phyloP scores from a whole-genome alignment of 2,888 invertebrate species.

The Archips crataeganus region DNA sequence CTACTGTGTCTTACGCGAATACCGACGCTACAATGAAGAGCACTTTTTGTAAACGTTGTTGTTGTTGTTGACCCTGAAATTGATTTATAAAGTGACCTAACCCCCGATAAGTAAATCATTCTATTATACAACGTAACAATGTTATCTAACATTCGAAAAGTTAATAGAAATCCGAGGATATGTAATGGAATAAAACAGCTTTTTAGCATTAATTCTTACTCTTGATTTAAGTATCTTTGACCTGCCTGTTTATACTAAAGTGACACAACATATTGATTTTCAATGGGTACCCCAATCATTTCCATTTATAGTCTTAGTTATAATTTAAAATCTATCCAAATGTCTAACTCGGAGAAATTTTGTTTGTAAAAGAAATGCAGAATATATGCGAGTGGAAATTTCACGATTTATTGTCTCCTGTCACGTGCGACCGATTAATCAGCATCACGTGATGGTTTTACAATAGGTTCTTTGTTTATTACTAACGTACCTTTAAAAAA shows the following conservation, averaged over 20 bases:
- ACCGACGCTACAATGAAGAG: background rate
- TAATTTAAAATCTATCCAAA: conserved; percentile 14
- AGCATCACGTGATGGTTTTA: conserved; percentile 16
- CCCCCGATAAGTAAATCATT: conserved; percentile 16
- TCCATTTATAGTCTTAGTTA: conserved; percentile 21
- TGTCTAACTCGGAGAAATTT: conserved; percentile 23
- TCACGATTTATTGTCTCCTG: conserved; percentile 24
- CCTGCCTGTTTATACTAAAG: conserved; percentile 30
- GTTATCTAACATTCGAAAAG: conserved; percentile 36
- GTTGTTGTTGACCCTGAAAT: background rate
- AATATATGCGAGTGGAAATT: conserved; percentile 29
- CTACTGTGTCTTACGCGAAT: background rate
- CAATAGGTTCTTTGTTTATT: background rate
- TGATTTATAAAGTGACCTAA: conserved; percentile 29
- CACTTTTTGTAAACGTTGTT: background rate
- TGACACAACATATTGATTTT: conserved; percentile 34
- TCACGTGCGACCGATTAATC: conserved; percentile 19
- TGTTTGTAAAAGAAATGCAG: conserved; percentile 26
- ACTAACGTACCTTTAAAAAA: too few species aligned
- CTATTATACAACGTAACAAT: conserved; percentile 31
- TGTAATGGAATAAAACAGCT: conserved; percentile 37
- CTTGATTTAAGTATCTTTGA: conserved; percentile 34
- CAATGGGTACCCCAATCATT: conserved; percentile 25
- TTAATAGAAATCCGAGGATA: conserved; percentile 29
- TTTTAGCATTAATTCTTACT: conserved; percentile 25